Conservation (phyloP, 2,797 vertebrate genomes). For the Paratrypauchen microcephalus region DNA sequence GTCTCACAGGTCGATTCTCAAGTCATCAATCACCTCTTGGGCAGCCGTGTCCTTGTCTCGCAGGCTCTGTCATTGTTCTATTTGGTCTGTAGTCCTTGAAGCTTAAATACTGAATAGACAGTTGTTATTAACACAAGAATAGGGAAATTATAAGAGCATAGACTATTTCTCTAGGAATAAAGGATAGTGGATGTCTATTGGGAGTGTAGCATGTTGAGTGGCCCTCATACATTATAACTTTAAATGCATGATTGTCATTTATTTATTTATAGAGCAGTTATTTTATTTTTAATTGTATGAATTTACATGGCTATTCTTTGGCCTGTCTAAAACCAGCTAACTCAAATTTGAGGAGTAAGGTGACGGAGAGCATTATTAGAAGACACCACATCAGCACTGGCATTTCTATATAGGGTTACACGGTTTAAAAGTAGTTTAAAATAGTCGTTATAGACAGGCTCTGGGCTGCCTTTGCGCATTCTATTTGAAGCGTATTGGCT, state of each 20-base stretch:
- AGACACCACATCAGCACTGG: slow-evolving; percentile 7
- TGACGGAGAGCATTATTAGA: slow-evolving; percentile 29
- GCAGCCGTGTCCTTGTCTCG: slow-evolving; percentile 4
- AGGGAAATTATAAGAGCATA: not conserved
- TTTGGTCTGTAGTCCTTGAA: slow-evolving; percentile 11
- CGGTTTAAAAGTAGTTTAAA: slow-evolving; percentile 11
- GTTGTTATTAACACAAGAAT: slow-evolving; percentile 18
- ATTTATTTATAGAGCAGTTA: not conserved
- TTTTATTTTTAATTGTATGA: not conserved
- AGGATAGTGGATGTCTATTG: not conserved
- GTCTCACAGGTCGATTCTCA: slow-evolving; percentile 54
- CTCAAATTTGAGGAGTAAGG: slow-evolving; percentile 5
- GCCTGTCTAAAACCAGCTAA: no score
- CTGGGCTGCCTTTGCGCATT: slow-evolving; percentile 30
- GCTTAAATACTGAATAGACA: slow-evolving; percentile 18
- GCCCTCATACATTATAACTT: not conserved
- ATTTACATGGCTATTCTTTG: no score
- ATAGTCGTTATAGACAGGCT: slow-evolving; percentile 4
- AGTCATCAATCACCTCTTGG: slow-evolving; percentile 22
- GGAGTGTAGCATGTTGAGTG: not conserved
- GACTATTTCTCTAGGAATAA: not conserved
- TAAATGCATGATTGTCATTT: not conserved
- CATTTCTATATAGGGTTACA: slow-evolving; percentile 25
- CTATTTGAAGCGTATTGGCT: slow-evolving; percentile 51
- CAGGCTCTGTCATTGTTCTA: slow-evolving; percentile 10